Evolutionary conservation across 2,888 invertebrate species (phyloP).

Genomic region (Sisyra terminalis): DNA sequence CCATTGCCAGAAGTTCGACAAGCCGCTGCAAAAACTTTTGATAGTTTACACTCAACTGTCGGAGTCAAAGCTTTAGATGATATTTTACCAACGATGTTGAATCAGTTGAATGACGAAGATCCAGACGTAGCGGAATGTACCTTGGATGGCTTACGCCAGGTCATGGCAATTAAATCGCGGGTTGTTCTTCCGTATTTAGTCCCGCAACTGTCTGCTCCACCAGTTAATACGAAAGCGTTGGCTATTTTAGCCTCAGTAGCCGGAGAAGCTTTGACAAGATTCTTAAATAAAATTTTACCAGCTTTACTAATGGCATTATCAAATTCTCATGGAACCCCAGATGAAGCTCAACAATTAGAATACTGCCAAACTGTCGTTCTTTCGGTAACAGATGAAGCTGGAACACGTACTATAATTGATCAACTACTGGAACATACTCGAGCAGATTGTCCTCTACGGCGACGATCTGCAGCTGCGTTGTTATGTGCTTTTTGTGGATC

Average conservation of each 20-base stretch:
- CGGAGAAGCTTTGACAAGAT: slow-evolving; percentile 80
- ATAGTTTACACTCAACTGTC: slow-evolving; percentile 86
- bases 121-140: slow-evolving; percentile 71
- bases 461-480: slow-evolving; percentile 72
- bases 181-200: slow-evolving; percentile 93
- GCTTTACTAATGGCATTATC: slow-evolving; percentile 68
- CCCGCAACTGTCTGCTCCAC: slow-evolving; percentile 78
- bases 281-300: slow-evolving; percentile 80
- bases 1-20: slow-evolving; percentile 80
- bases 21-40: slow-evolving; percentile 94
- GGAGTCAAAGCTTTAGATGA: slow-evolving; percentile 91
- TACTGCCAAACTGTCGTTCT: slow-evolving; percentile 88
- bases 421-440: slow-evolving; percentile 64
- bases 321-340: slow-evolving; percentile 45
- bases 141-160: slow-evolving; percentile 88
- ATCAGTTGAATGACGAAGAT: slow-evolving; percentile 64
- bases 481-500: slow-evolving; percentile 81
- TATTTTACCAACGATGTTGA: slow-evolving; percentile 83
- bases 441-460: slow-evolving; percentile 40
- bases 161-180: slow-evolving; percentile 91
- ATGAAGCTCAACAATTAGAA: slow-evolving; percentile 60
- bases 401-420: slow-evolving; percentile 75
- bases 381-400: slow-evolving; percentile 76
- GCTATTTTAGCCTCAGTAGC: slow-evolving; percentile 90
- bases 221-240: slow-evolving; percentile 85